Evolutionary conservation across 2,113 vertebrate species (phyloP).

Genomic region (Empidonax alnorum): DNA sequence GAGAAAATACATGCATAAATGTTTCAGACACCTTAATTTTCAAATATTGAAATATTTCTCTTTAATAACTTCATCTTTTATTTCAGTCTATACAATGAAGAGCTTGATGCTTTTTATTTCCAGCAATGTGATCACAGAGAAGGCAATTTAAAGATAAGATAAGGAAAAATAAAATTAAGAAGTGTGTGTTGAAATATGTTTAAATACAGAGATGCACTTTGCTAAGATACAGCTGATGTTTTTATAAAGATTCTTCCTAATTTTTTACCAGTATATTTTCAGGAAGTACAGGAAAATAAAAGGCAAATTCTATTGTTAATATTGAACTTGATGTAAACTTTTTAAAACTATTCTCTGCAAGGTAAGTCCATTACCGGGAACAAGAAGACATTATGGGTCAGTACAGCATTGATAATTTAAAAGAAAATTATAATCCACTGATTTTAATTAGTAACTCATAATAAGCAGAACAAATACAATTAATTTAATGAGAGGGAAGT

Average conservation of each 20-base stretch:
- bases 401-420: neutral
- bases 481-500: rapidly evolving
- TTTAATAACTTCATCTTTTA: neutral
- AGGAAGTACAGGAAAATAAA: neutral
- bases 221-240: neutral
- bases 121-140: neutral
- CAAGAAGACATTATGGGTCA: neutral
- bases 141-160: neutral
- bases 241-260: neutral
- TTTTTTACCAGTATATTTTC: neutral
- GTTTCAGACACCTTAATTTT: neutral
- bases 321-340: neutral
- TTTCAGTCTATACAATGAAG: neutral
- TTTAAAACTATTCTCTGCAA: neutral
- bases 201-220: neutral
- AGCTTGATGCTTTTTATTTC: neutral
- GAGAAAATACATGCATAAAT: neutral
- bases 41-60: neutral
- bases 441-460: neutral
- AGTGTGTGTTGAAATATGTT: neutral
- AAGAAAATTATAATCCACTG: neutral
- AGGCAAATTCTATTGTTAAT: neutral
- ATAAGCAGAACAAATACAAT: neutral
- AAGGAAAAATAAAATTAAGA: neutral
- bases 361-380: neutral